Evolutionary conservation across 2,888 invertebrate species (phyloP), one percentile per base, ranked within the genome.

Genomic region (Meganola albula): DNA sequence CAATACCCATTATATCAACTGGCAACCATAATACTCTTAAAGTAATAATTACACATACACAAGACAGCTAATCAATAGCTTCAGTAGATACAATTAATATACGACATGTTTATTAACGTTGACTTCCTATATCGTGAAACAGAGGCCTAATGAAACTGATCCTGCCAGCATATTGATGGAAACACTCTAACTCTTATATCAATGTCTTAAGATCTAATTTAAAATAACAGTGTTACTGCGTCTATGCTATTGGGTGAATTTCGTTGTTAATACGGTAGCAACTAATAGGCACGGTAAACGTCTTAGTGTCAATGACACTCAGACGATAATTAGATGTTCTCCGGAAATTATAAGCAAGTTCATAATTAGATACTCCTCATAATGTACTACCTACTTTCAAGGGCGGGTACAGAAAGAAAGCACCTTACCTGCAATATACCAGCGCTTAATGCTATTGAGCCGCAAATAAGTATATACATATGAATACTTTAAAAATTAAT

Each of bases 81-180:
- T 51, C 45, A 49, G 50, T 60, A 20, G 20, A n/a, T 20, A 61
- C 60, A 67, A 74, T 74, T 70, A 70, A 62, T 57, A 54, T 60
- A 60, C 60, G 66, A 61, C 47, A 53, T 51, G 56, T 62, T 62
- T 65, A 66, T 67, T 69, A 71, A 48, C 57, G 44, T 48, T 31
- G 43, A 55, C 61, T 65, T 65, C 68, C 70, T 55, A 28, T 58
- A 55, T 57, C 51, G 44, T 41, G 40, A 45, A 51, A 54, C 46
- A 53, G 27, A 12, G 48, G 39, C 35, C 48, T 59, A 49, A 63
- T 62, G 41, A 56, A 51, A 37, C 40, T 50, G 53, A 53, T 55
- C 41, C 42, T 49, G 33, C 43, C 16, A 16, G 16, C 16, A 5
- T 6, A 16, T 16, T 6, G 6, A 16, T 5, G 4, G 16, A 4